Conservation (phyloP, 2,888 invertebrate genomes). For the Hoplodrina ambigua region DNA sequence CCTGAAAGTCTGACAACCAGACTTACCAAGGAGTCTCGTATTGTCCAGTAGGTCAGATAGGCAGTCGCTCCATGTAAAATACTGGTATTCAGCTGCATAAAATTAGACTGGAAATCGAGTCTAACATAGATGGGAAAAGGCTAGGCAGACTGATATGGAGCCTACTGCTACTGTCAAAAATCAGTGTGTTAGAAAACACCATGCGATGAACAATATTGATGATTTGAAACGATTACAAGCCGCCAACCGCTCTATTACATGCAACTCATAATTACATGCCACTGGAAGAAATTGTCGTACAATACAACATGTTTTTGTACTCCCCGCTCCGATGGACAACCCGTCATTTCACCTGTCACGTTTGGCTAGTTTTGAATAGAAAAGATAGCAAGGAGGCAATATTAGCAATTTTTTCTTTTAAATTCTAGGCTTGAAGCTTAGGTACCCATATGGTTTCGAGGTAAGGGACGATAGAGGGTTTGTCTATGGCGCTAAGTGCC, state of each 20-base stretch:
- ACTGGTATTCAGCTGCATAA: too few species aligned
- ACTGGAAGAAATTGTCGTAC: constrained; percentile 8
- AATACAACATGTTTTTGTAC: constrained; percentile 24
- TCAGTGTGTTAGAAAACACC: neutral
- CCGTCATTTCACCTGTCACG: constrained; percentile 46
- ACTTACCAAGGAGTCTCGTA: too few species aligned
- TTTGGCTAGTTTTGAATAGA: constrained; percentile 39
- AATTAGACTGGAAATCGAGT: too few species aligned
- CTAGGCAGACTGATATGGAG: too few species aligned
- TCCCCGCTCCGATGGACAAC: constrained; percentile 12
- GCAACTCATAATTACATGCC: neutral
- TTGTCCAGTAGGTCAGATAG: too few species aligned
- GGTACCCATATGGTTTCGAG: constrained; percentile 24
- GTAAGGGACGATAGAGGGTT: neutral
- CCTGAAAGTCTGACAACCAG: too few species aligned
- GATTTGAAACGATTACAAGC: constrained; percentile 18
- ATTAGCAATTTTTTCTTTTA: constrained; percentile 17
- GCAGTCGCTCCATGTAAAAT: too few species aligned
- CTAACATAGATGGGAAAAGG: too few species aligned
- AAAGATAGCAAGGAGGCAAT: constrained; percentile 9
- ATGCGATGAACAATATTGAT: constrained; percentile 1
- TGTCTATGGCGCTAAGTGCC: neutral
- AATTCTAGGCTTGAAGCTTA: constrained; percentile 25
- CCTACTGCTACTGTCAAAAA: too few species aligned
- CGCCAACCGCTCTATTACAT: constrained; percentile 5